Conservation (phyloP, 2,888 invertebrate genomes). For the Chrysotoxum bicinctum region DNA sequence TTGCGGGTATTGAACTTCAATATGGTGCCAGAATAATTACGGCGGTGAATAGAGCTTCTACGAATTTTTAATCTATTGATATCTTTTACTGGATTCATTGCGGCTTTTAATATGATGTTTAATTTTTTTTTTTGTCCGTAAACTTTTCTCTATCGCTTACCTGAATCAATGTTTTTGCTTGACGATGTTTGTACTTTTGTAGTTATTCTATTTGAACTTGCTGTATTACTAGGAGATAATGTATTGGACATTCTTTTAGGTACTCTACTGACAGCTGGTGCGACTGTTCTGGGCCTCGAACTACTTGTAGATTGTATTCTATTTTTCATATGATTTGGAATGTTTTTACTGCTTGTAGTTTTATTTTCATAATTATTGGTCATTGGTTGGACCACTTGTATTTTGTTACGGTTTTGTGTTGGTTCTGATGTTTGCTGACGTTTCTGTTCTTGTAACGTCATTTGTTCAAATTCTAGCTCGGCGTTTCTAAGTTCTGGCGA, state of each 20-base stretch:
- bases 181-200: slow-evolving; percentile 31
- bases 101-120: slow-evolving; percentile 37
- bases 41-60: slow-evolving; percentile 59
- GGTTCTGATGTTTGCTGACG: slow-evolving; percentile 41
- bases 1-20: background rate
- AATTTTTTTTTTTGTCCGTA: slow-evolving; percentile 27
- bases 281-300: background rate
- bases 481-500: slow-evolving; percentile 79
- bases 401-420: slow-evolving; percentile 30
- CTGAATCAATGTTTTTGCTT: slow-evolving; percentile 50
- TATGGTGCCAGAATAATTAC: slow-evolving; percentile 51
- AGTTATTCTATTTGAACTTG: slow-evolving; percentile 29
- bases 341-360: slow-evolving; percentile 21
- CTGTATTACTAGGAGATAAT: slow-evolving; percentile 7
- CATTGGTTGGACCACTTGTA: slow-evolving; percentile 70
- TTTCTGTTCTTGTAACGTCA: slow-evolving; percentile 75
- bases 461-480: slow-evolving; percentile 78
- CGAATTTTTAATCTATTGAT: slow-evolving; percentile 43
- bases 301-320: slow-evolving; percentile 19
- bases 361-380: slow-evolving; percentile 46
- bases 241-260: slow-evolving; percentile 29
- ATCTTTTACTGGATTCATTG: slow-evolving; percentile 53
- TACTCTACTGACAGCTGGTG: slow-evolving; percentile 41
- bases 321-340: slow-evolving; percentile 20
- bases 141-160: slow-evolving; percentile 49